These are phyloP conservation scores for Microchrysa polita DNA, from an alignment of 2,888 invertebrate species.

Conservation along the genomic window DNA sequence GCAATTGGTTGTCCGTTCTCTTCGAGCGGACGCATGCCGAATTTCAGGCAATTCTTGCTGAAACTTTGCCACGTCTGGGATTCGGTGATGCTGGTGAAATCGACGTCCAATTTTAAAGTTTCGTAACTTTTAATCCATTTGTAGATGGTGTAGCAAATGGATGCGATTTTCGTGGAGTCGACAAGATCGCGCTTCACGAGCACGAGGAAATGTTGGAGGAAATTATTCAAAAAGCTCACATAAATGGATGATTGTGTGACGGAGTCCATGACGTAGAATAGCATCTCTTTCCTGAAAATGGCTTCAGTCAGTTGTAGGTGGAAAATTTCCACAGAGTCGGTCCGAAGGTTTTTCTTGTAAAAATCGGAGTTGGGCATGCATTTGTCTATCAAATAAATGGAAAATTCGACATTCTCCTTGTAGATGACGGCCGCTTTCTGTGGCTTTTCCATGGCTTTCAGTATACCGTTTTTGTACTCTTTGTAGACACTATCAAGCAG, in stretches of 20 bases:
- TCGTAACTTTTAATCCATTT: constrained; percentile 55
- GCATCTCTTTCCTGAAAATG: constrained; percentile 67
- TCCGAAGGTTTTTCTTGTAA: constrained; percentile 71
- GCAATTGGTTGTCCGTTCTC: constrained; percentile 60
- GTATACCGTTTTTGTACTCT: constrained; percentile 71
- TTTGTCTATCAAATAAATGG: constrained; percentile 69
- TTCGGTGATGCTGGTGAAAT: constrained; percentile 60
- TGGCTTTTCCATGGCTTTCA: constrained; percentile 73
- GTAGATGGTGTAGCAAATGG: constrained; percentile 61
- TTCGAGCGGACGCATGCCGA: constrained; percentile 68
- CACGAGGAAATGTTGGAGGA: constrained; percentile 66
- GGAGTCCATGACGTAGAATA: constrained; percentile 53
- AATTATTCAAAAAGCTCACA: constrained; percentile 68
- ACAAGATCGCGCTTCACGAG: constrained; percentile 65
- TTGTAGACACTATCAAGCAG: constrained; percentile 68
- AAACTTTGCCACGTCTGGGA: constrained; percentile 69
- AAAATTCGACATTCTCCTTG: constrained; percentile 69
- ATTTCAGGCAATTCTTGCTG: constrained; percentile 73
- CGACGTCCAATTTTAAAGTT: constrained; percentile 41
- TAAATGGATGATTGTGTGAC: constrained; percentile 64
- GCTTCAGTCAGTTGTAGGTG: constrained; percentile 69
- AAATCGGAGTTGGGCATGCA: constrained; percentile 69
- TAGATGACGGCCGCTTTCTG: constrained; percentile 76
- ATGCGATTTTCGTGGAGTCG: constrained; percentile 58
- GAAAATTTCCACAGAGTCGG: constrained; percentile 70